phyloP scores from a whole-genome alignment of 2,113 vertebrate genomes.

The Triplophysa tibetana region DNA sequence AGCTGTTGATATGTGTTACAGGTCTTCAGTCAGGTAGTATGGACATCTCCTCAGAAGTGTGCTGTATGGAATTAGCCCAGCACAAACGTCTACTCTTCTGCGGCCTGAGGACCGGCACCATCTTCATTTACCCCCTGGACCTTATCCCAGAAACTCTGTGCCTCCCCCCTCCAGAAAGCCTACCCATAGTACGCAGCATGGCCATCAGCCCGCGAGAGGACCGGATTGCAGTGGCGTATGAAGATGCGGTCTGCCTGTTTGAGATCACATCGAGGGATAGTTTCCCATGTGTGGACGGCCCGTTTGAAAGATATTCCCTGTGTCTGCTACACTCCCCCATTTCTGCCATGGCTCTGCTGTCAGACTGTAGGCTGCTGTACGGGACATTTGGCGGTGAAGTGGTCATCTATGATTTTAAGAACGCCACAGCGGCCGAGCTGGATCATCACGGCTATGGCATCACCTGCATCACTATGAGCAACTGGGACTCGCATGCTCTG shows the following conservation, averaged over 20 bases:
- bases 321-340: constrained; percentile 64
- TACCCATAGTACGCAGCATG: constrained; percentile 58
- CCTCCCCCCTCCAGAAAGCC: constrained; percentile 77
- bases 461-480: constrained; percentile 74
- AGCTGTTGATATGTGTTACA: constrained; percentile 48
- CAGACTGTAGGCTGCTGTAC: constrained; percentile 64
- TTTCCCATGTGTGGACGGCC: constrained; percentile 69
- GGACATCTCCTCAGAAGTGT: constrained; percentile 66
- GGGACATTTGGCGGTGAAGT: constrained; percentile 67
- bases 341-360: constrained; percentile 69
- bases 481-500: constrained; percentile 67
- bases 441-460: constrained; percentile 73
- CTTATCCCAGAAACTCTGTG: constrained; percentile 72
- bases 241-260: constrained; percentile 69
- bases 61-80: constrained; percentile 75
- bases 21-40: constrained; percentile 64
- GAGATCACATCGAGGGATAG: constrained; percentile 69
- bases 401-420: constrained; percentile 61
- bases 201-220: constrained; percentile 69
- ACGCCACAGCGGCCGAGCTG: constrained; percentile 54
- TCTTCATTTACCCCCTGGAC: constrained; percentile 77
- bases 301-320: constrained; percentile 59
- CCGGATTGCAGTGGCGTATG: constrained; percentile 66
- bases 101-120: constrained; percentile 72
- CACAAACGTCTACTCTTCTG: constrained; percentile 73